These are phyloP conservation scores for Rhincodon typus DNA, from an alignment of 2,797 vertebrate genomes.

Conservation along the genomic window DNA sequence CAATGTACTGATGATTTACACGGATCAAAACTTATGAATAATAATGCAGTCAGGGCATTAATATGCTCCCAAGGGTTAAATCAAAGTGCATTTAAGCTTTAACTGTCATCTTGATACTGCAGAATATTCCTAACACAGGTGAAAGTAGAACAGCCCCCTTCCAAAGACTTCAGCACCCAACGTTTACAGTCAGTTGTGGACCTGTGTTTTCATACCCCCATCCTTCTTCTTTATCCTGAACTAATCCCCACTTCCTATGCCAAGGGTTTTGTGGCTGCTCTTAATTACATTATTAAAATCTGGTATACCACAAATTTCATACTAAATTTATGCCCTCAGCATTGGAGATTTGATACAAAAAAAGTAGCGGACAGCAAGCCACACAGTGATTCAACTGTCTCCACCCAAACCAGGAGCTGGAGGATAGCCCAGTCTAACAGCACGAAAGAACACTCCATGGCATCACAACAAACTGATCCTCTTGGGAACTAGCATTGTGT, in stretches of 20 bases:
- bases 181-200: no score
- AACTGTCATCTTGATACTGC: neutral
- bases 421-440: neutral
- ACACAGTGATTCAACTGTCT: conserved; percentile 11
- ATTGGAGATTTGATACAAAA: neutral
- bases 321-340: neutral
- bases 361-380: neutral
- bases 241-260: neutral
- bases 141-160: neutral
- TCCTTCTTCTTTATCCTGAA: neutral
- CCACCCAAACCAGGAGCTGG: neutral
- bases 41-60: conserved; percentile 1
- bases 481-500: neutral
- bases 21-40: conserved; percentile 7
- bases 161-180: neutral
- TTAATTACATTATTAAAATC: neutral
- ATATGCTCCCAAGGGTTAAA: neutral
- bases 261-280: neutral
- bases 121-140: neutral
- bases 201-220: neutral
- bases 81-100: neutral
- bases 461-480: neutral
- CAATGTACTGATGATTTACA: neutral
- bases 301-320: conserved; percentile 15
- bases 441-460: neutral